A percentile compares a stretch with the other conserved stretches of the same genome.
phyloP scores from a whole-genome alignment of 2,113 vertebrate species.

The Verasper variegatus region DNA sequence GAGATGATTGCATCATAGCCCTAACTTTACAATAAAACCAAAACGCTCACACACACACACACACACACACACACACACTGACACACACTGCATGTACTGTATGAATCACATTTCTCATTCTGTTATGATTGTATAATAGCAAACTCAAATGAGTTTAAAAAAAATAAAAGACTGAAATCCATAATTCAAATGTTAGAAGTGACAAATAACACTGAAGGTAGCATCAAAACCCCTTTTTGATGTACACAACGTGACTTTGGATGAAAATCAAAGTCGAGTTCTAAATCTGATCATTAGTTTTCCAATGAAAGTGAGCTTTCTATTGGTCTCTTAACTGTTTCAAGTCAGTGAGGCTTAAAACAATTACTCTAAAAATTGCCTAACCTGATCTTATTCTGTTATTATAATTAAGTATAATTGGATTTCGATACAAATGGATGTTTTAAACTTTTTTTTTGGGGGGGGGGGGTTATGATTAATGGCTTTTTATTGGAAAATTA shows the following conservation, averaged over 20 bases:
- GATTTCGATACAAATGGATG: neutral
- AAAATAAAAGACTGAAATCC: constrained; percentile 21
- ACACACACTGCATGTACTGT: constrained; percentile 32
- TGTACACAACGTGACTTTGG: too few species aligned
- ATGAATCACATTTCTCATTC: constrained; percentile 59
- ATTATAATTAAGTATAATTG: neutral
- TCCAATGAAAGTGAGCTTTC: too few species aligned
- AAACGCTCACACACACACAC: constrained; percentile 21
- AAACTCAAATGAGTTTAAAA: constrained; percentile 30
- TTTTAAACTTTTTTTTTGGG: neutral
- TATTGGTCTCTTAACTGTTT: too few species aligned
- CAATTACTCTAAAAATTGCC: neutral
- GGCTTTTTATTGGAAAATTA: neutral
- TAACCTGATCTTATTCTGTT: neutral
- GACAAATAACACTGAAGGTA: constrained; percentile 19
- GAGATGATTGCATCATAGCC: constrained; percentile 75
- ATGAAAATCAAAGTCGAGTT: too few species aligned
- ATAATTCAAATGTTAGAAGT: constrained; percentile 12
- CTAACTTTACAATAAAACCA: constrained; percentile 67
- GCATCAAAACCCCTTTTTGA: constrained; percentile 15
- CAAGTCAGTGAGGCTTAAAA: neutral
- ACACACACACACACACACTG: constrained; percentile 15
- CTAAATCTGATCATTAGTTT: constrained; percentile 31
- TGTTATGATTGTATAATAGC: constrained; percentile 66
- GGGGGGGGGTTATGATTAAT: neutral